Percentiles rank a stretch among this genome's conserved stretches.
Evolutionary conservation across 92 coral and sea anemone genomes (phyloP).

Genomic region (Palythoa caribaeorum): DNA sequence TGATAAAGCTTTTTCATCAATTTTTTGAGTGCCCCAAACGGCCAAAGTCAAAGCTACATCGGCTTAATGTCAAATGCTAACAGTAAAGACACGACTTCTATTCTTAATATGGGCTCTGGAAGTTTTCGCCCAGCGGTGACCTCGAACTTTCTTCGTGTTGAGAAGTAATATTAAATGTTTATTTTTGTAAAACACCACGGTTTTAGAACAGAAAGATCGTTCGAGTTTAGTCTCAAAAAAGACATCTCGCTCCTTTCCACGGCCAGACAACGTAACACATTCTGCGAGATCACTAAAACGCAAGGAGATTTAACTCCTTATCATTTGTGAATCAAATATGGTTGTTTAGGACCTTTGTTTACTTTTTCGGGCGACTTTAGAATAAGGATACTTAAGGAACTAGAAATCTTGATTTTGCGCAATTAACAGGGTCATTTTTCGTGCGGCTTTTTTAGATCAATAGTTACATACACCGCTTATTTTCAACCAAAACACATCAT

Average conservation of each 20-base stretch:
- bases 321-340: constrained; percentile 37
- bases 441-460: constrained; percentile 59
- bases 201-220: not conserved
- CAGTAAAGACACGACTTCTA: not conserved
- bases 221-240: not conserved
- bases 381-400: constrained; percentile 56
- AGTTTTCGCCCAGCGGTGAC: not conserved
- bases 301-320: constrained; percentile 13
- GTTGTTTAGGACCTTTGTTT: constrained; percentile 60
- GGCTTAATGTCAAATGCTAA: not conserved
- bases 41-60: not conserved
- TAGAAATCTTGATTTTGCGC: constrained; percentile 2
- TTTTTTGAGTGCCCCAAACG: too few species aligned
- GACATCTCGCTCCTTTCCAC: constrained; percentile 12
- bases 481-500: constrained; percentile 55
- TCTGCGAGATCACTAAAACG: constrained; percentile 2
- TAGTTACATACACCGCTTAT: constrained; percentile 56
- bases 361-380: constrained; percentile 84
- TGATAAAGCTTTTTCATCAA: not conserved
- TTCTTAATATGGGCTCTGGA: constrained; percentile 3
- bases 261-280: constrained; percentile 22
- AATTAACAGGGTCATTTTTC: constrained; percentile 75
- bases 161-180: not conserved
- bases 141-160: not conserved
- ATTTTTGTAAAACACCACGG: constrained; percentile 16